These are phyloP conservation scores for Clunio marinus DNA, from an alignment of 2,888 invertebrate genomes.

Conservation along the genomic window DNA sequence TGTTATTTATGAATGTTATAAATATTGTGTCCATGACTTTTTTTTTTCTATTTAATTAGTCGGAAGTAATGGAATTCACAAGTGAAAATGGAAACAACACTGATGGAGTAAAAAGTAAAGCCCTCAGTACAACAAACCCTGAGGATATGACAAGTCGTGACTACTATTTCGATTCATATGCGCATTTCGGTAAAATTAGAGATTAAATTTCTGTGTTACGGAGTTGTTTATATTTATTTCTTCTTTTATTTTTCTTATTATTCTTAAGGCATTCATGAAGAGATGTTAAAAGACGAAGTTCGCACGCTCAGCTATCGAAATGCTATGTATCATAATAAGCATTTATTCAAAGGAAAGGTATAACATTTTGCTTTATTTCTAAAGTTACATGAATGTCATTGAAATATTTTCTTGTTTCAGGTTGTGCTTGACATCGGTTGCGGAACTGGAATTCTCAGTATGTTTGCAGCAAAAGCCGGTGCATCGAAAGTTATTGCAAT, in stretches of 20 bases:
- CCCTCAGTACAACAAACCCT: slow-evolving; percentile 52
- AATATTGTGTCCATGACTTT: background rate
- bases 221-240: too few relatives aligned
- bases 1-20: background rate
- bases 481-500: slow-evolving; percentile 93
- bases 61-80: background rate
- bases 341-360: slow-evolving; percentile 86
- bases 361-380: background rate
- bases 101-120: background rate
- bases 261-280: slow-evolving; percentile 99
- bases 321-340: slow-evolving; percentile 99
- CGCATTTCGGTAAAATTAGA: slow-evolving; percentile 99
- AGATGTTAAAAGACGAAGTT: slow-evolving; percentile 99
- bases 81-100: background rate
- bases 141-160: slow-evolving; percentile 99
- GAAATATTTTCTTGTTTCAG: slow-evolving; percentile 45
- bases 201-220: too few relatives aligned
- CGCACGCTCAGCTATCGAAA: slow-evolving; percentile 96
- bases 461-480: slow-evolving; percentile 99
- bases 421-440: slow-evolving; percentile 96
- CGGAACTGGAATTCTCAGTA: slow-evolving; percentile 97
- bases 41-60: background rate
- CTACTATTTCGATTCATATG: slow-evolving; percentile 99
- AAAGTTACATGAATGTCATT: background rate
- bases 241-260: too few relatives aligned